Evolutionary conservation across 2,113 vertebrate species (phyloP), one percentile per base, ranked within the genome.

Genomic region (human (Homo sapiens)): DNA sequence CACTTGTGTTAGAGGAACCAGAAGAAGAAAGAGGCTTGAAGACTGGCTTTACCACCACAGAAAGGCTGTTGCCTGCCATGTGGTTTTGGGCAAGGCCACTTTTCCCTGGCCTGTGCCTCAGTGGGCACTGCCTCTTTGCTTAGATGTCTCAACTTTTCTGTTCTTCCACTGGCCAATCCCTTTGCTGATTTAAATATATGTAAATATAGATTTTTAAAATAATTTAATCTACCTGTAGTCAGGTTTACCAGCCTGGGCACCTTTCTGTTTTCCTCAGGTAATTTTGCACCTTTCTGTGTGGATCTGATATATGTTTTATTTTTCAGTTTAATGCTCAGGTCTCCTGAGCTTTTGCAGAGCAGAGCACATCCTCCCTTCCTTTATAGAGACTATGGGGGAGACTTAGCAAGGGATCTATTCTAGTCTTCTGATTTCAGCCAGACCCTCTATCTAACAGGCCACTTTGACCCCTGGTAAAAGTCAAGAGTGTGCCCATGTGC

Each of bases 281-380:
- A 43, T 66, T 64, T 92, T 91, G n/a, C 5, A 57, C 78, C 76
- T 90, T 89, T 40, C 76, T 30, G 5, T 25, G 3, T 92, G 59
- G 40, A 68, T 80, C 9, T 78, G n/a, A 12, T 40, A 2, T 1
- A 17, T 61, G 27, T 82, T 82, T 90, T 32, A 82, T 68, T 87
- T 95, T 64, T 81, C 38, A 48, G 32, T 66, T 23, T 64, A 38
- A 14, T 45, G 57, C 30, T 52, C 43, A 30, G 59, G 45, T 55
- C 52, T 20, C 52, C 18, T 55, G 52, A 20, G 52, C 20, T 55
- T 9, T 82, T 40, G 4, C 48, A 66, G 61, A 32, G 55, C 2
- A 40, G 6, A 6, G 22, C 27, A 25, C 2, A 2, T 40, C 11
- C 12, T 17, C 1, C 0, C 32, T 4, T 59, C 50, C 50, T 79